These are phyloP conservation scores for Nesogale talazaci DNA, from an alignment of 2,113 vertebrate species.

Conservation along the genomic window DNA sequence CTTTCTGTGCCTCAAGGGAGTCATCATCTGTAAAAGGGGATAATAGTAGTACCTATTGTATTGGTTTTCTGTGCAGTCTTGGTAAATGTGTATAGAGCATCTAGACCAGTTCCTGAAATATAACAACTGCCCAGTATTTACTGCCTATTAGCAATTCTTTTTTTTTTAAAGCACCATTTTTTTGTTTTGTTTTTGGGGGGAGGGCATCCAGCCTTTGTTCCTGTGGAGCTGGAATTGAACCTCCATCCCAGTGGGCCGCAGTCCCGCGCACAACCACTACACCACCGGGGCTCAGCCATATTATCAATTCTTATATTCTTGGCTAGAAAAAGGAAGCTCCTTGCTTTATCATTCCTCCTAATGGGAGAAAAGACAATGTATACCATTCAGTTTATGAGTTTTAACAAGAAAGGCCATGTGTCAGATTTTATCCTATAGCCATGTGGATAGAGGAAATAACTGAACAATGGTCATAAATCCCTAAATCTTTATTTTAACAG, in stretches of 20 bases:
- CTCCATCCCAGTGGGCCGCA: too few relatives aligned
- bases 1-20: neutral
- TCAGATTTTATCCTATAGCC: constrained; percentile 13
- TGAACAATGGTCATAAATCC: constrained; percentile 50
- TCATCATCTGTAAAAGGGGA: neutral
- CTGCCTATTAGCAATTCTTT: neutral
- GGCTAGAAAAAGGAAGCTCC: neutral
- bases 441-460: neutral
- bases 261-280: too few relatives aligned
- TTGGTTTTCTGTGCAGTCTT: neutral
- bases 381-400: neutral
- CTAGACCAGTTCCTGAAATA: neutral
- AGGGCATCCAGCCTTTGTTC: too few relatives aligned
- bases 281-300: too few relatives aligned
- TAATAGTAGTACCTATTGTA: too few relatives aligned
- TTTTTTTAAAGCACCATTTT: too few relatives aligned
- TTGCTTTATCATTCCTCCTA: neutral
- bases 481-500: constrained; percentile 26
- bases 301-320: constrained; percentile 7
- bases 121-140: neutral
- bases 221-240: too few relatives aligned
- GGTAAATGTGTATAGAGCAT: neutral
- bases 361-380: neutral
- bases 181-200: too few relatives aligned
- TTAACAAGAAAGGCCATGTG: constrained; percentile 36